Evolutionary conservation across 1,140 invertebrate species (phyloP), one percentile per base, ranked within the genome.

Genomic region (Drosophila pseudoananassae): DNA sequence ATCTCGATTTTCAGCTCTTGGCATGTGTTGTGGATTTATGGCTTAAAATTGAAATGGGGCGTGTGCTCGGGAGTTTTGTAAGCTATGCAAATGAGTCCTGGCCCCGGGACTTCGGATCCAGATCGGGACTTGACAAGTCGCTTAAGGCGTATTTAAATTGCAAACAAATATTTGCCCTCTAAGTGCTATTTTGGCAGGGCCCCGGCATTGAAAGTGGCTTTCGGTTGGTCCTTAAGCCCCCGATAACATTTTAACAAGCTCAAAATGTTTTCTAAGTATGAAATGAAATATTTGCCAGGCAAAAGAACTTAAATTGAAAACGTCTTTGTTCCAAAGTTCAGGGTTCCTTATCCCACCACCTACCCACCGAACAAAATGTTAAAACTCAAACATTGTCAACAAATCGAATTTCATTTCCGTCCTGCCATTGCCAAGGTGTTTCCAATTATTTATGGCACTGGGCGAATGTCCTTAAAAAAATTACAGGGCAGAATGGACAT

Each of bases 21-120:
- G 47, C 73, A 76, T 82, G 75, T 69, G 78, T 69, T 78, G 46
- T 76, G 68, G 70, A 88, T 87, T 87, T 87, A 78, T 83, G 75
- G 71, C 71, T 60, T 72, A 53, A 47, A 60, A 72, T 57, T 76
- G 47, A 88, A 88, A 76, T 71, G 74, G 70, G 58, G 60, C 47
- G 46, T 64, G 58, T 54, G 43, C 56, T 74, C 40, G 46, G 20
- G 59, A 51, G 38, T 64, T 76, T 59, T 63, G 72, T 72, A 65
- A 63, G 75, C 78, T 69, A 64, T 76, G 69, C 46, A 82, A 87
- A 78, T 85, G 69, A 61, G 54, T 43, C 36, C 33, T 10, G 27
- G 43, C 14, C 50, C 40, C 20, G 3, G 14, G 38, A 33, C 31
- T 20, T 45, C 59, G 66, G 51, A 25, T 55, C 45, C 64, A 50